Evolutionary conservation across 2,113 vertebrate genomes (phyloP).

Genomic region (Chinchilla lanigera): DNA sequence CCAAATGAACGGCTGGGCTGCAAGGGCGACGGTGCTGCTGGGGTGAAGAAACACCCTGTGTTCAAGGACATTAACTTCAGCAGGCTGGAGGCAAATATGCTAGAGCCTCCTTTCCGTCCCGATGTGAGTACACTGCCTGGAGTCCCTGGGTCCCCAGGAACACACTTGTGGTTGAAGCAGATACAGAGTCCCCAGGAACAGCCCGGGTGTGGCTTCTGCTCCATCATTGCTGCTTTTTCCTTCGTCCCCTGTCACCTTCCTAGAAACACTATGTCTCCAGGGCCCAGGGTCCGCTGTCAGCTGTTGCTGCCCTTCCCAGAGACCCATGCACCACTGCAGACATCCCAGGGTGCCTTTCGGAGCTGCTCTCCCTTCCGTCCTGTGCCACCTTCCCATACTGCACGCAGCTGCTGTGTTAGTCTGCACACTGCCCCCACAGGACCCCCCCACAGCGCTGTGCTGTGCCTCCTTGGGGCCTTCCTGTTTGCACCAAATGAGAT

Average conservation of each 20-base stretch:
- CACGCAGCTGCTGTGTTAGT: not conserved
- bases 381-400: not conserved
- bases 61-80: slow-evolving; percentile 96
- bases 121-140: slow-evolving; percentile 88
- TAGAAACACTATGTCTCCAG: not conserved
- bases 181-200: rapidly evolving
- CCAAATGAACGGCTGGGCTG: slow-evolving; percentile 92
- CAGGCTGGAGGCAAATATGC: slow-evolving; percentile 93
- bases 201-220: not conserved
- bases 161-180: not conserved
- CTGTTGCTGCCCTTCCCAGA: not conserved
- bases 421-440: not conserved
- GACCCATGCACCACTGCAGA: not conserved
- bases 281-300: not conserved
- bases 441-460: not conserved
- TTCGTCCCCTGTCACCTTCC: not conserved
- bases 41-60: slow-evolving; percentile 92
- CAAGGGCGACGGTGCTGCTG: slow-evolving; percentile 88
- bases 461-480: not conserved
- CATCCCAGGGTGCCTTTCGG: not conserved
- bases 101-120: slow-evolving; percentile 94
- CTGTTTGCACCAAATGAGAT: not conserved
- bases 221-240: not conserved
- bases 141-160: not conserved
- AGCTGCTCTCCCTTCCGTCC: too few species aligned